phyloP scores from a whole-genome alignment of 92 coral and sea anemone species.

The Nematostella vectensis region DNA sequence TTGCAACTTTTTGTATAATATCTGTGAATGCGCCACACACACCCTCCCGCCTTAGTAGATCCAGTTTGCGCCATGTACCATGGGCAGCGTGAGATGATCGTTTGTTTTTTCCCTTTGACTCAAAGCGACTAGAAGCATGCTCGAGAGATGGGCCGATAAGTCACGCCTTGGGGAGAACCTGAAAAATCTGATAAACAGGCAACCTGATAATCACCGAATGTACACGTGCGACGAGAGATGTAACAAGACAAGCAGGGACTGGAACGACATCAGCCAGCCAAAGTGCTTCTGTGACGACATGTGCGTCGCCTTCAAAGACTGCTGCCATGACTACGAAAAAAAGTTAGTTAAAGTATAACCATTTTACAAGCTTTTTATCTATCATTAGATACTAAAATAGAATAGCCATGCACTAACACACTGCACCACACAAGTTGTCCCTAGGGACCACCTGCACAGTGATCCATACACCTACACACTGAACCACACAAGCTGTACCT shows the following conservation, averaged over 20 bases:
- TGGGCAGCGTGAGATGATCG: too few species aligned
- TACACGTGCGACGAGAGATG: background rate
- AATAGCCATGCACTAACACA: too few species aligned
- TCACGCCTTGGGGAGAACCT: background rate
- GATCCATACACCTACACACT: too few species aligned
- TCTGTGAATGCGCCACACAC: too few species aligned
- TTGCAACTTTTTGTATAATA: too few species aligned
- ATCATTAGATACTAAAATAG: too few species aligned
- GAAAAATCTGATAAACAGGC: background rate
- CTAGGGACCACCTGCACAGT: too few species aligned
- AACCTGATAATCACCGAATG: background rate
- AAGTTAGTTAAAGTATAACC: conserved; percentile 11
- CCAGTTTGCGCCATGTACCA: too few species aligned
- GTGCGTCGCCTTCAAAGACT: conserved; percentile 19
- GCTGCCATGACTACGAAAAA: conserved; percentile 28
- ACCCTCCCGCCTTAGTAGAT: too few species aligned
- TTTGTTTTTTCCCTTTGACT: background rate
- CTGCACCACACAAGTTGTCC: too few species aligned
- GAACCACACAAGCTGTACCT: too few species aligned
- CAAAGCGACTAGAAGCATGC: background rate
- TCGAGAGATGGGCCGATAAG: background rate
- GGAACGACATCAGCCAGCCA: conserved; percentile 2
- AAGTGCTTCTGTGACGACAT: conserved; percentile 28
- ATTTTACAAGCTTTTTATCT: background rate
- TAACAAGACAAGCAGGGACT: background rate